Base-by-base conservation (phyloP, 2,888 invertebrate species). In the Hirtodrosophila histrioides region DNA sequence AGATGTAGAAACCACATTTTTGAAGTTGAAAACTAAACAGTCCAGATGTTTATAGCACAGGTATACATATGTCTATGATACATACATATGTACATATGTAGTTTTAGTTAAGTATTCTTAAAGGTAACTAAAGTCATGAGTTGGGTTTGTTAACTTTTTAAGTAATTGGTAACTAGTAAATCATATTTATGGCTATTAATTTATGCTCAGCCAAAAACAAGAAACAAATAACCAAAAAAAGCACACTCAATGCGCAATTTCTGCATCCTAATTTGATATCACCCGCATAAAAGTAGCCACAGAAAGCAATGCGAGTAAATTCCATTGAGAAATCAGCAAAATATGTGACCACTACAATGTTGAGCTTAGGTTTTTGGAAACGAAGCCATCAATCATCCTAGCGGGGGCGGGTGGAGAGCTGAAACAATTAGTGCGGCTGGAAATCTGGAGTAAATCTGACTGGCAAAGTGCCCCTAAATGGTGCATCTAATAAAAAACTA, bases 401-500 rank as follows among this genome's bases (percentile, higher is more conserved):
- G 64, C 27, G 27, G 4, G 6, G 6, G 27, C 2, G 27, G 3
- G 68, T 44, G 36, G 5, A 35, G 44, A 48, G 48, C 33, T 44
- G 64, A 85, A 85, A 85, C 84, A 85, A 85, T 85, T 85, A 88
- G 88, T 80, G 75, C 45, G 64, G 65, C 64, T 70, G 43, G 12
- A 66, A 72, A 72, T 67, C 80, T 72, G 69, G 54, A 63, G 65
- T 51, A 73, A 87, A 84, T 81, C 87, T 70, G 82, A 49, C 41
- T 71, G 65, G 53, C 50, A 63, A 78, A 75, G 75, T 70, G 77
- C 66, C 69, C 65, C 80, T 77, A 83, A 84, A 86, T 68, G 86
- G 61, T 53, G 74, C 75, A 72, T 82, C 83, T 84, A 84, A 86
- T 86, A 88, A 83, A 84, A 67, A 84, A 84, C 84, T 84, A 88